Percentiles rank a stretch among this genome's conserved stretches.
Conservation (phyloP, 2,888 invertebrate species). For the Cerastis leucographa region DNA sequence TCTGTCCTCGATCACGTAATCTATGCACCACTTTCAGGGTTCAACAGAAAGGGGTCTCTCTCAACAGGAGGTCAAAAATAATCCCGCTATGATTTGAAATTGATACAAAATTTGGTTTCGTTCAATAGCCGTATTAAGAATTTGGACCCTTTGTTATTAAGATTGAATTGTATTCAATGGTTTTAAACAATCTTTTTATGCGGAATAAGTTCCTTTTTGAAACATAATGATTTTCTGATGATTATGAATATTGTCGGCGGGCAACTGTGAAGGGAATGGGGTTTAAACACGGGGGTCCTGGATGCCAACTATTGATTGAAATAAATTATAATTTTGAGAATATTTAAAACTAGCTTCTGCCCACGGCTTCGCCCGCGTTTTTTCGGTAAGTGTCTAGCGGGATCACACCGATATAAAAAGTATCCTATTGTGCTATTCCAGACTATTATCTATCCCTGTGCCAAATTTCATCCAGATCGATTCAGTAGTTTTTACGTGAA, state of each 20-base stretch:
- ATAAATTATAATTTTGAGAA: conserved; percentile 6
- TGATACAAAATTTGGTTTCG: conserved; percentile 85
- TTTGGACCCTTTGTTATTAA: conserved; percentile 70
- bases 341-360: no score
- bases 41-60: conserved; percentile 75
- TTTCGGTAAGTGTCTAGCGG: no score
- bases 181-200: conserved; percentile 56
- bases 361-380: no score
- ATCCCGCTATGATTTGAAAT: conserved; percentile 85
- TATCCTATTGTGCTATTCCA: no score
- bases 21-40: conserved; percentile 62
- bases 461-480: no score
- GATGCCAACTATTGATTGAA: conserved; percentile 4
- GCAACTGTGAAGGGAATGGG: conserved; percentile 55
- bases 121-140: conserved; percentile 80
- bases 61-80: conserved; percentile 80
- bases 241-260: conserved; percentile 52
- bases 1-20: conserved; percentile 46
- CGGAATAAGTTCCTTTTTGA: conserved; percentile 48
- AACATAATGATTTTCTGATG: conserved; percentile 63
- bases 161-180: conserved; percentile 67
- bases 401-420: no score
- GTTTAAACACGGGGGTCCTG: conserved; percentile 47
- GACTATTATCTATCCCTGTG: no score
- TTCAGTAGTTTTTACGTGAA: no score